Conservation (phyloP, 2,797 vertebrate genomes). For the Poecile montanus region DNA sequence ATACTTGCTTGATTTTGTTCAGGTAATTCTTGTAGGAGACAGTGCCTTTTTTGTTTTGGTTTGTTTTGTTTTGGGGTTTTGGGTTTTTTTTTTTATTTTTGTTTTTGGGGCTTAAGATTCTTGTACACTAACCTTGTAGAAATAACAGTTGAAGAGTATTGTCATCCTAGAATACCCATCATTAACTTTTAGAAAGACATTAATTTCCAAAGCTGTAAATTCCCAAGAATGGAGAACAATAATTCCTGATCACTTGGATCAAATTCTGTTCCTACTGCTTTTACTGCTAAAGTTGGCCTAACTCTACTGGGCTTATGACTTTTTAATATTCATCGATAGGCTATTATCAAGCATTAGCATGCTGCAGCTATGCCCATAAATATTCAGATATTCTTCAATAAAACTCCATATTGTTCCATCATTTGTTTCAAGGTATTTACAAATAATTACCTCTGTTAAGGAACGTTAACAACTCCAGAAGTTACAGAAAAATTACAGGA, state of each 20-base stretch:
- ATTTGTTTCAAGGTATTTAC: neutral
- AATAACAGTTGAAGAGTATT: neutral
- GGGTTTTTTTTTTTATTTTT: neutral
- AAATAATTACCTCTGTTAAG: neutral
- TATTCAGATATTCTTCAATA: neutral
- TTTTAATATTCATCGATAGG: neutral
- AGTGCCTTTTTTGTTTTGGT: neutral
- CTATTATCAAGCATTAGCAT: neutral
- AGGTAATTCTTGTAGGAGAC: neutral
- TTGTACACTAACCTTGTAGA: neutral
- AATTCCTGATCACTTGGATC: neutral
- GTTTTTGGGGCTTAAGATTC: neutral
- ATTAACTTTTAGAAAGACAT: neutral
- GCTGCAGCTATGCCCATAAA: neutral
- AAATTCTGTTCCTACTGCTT: neutral
- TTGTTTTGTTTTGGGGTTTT: neutral
- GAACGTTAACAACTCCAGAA: neutral
- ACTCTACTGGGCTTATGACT: neutral
- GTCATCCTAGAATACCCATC: neutral
- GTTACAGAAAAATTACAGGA: neutral
- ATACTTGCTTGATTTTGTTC: neutral
- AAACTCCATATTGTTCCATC: neutral
- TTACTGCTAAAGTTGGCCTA: neutral
- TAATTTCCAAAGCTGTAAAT: neutral
- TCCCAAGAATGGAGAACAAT: neutral